Conservation (phyloP, 1,140 invertebrate genomes). For the Aethina tumida region DNA sequence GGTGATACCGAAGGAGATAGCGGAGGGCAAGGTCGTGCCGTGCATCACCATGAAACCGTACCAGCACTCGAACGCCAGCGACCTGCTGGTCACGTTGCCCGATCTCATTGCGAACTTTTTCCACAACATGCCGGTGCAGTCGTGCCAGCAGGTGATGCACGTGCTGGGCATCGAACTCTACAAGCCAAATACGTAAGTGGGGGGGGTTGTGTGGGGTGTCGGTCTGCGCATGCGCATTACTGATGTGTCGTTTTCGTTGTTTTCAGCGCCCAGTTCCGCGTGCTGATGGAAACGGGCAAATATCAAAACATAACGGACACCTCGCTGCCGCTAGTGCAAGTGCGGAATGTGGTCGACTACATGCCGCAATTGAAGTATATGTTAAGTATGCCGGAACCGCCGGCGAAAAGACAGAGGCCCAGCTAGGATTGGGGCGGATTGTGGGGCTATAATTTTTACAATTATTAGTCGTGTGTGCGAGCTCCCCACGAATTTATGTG, state of each 20-base stretch:
- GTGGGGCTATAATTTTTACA: slow-evolving; percentile 26
- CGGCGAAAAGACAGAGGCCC: slow-evolving; percentile 47
- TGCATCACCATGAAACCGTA: slow-evolving; percentile 81
- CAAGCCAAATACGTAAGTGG: slow-evolving; percentile 67
- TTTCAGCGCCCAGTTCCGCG: slow-evolving; percentile 60
- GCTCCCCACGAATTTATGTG: slow-evolving; percentile 12
- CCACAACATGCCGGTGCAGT: slow-evolving; percentile 57
- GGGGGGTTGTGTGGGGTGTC: background rate
- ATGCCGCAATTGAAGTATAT: slow-evolving; percentile 82
- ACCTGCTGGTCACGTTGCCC: slow-evolving; percentile 70
- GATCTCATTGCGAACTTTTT: slow-evolving; percentile 74
- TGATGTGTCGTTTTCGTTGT: slow-evolving; percentile 12
- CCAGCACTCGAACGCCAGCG: slow-evolving; percentile 63
- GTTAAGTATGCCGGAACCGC: slow-evolving; percentile 40
- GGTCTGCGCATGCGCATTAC: background rate
- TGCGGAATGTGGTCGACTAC: slow-evolving; percentile 68
- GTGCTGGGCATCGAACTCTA: slow-evolving; percentile 68
- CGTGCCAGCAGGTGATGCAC: slow-evolving; percentile 66
- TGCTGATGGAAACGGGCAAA: slow-evolving; percentile 62
- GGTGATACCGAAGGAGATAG: slow-evolving; percentile 66
- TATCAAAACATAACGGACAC: slow-evolving; percentile 51
- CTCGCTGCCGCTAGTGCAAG: slow-evolving; percentile 63
- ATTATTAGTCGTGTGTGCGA: slow-evolving; percentile 14
- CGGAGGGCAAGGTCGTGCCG: slow-evolving; percentile 69
- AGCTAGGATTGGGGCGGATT: slow-evolving; percentile 44